Evolutionary conservation across 2,797 vertebrate genomes (phyloP).

Genomic region (Rhynchotus rufescens): DNA sequence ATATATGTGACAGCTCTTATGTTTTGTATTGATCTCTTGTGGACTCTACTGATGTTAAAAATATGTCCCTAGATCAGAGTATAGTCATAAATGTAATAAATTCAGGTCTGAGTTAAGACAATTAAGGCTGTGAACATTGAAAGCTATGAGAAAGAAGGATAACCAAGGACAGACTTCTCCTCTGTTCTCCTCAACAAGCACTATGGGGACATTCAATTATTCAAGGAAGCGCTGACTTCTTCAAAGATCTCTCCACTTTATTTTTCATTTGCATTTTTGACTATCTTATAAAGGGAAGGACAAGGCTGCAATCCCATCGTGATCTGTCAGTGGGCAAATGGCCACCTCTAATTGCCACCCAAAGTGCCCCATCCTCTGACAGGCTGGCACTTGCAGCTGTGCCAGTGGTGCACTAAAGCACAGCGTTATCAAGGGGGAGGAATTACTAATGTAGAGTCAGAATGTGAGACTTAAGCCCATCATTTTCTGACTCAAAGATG

Average conservation of each 20-base stretch:
- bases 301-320: not conserved
- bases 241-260: not conserved
- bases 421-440: not conserved
- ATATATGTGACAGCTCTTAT: not conserved
- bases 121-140: not conserved
- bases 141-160: not conserved
- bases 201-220: slow-evolving; percentile 16
- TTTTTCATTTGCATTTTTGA: not conserved
- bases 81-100: not conserved
- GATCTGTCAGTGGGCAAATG: not conserved
- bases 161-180: not conserved
- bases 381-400: not conserved
- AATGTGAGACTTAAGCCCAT: not conserved
- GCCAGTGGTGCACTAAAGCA: not conserved
- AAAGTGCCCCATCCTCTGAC: not conserved
- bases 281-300: accelerated
- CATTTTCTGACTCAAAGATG: slow-evolving; percentile 7
- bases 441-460: not conserved
- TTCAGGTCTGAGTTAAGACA: not conserved
- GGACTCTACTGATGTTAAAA: not conserved
- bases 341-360: not conserved
- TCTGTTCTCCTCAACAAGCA: not conserved
- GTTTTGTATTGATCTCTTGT: not conserved
- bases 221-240: not conserved
- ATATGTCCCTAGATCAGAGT: not conserved